Evolutionary conservation across 2,797 vertebrate species (phyloP).

Genomic region (Acrossocheilus fasciatus): DNA sequence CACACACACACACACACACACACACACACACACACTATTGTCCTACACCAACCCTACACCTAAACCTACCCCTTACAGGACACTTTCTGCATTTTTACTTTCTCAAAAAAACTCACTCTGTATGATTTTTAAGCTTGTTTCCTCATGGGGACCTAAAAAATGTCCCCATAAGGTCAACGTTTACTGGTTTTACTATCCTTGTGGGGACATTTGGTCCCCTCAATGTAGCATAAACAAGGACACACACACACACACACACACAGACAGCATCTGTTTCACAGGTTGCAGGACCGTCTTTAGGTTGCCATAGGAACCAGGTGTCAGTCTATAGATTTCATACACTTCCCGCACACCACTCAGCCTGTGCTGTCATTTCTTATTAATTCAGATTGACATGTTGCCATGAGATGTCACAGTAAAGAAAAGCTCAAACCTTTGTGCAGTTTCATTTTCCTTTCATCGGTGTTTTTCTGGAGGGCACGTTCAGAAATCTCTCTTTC

Average conservation of each 20-base stretch:
- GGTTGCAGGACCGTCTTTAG: neutral
- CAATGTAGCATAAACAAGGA: too few relatives aligned
- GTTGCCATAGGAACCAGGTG: conserved; percentile 72
- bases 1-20: neutral
- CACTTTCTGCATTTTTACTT: too few relatives aligned
- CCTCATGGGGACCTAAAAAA: too few relatives aligned
- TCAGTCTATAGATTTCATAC: conserved; percentile 33
- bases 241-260: neutral
- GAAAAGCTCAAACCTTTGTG: conserved; percentile 3
- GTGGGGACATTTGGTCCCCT: too few relatives aligned
- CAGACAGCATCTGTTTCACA: neutral
- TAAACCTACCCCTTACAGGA: too few relatives aligned
- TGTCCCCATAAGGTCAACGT: too few relatives aligned
- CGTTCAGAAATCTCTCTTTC: neutral
- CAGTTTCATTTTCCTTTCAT: conserved; percentile 14
- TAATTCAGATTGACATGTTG: conserved; percentile 1
- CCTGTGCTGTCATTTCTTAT: conserved; percentile 9
- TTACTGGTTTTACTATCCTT: too few relatives aligned
- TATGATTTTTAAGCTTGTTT: too few relatives aligned
- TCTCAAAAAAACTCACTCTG: too few relatives aligned
- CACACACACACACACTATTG: neutral
- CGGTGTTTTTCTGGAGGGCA: neutral
- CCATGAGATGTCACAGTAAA: neutral
- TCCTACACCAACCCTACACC: too few relatives aligned
- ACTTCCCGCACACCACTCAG: neutral